These are phyloP conservation scores for Drosophila paranaensis DNA, from an alignment of 2,888 invertebrate species.

Conservation along the genomic window DNA sequence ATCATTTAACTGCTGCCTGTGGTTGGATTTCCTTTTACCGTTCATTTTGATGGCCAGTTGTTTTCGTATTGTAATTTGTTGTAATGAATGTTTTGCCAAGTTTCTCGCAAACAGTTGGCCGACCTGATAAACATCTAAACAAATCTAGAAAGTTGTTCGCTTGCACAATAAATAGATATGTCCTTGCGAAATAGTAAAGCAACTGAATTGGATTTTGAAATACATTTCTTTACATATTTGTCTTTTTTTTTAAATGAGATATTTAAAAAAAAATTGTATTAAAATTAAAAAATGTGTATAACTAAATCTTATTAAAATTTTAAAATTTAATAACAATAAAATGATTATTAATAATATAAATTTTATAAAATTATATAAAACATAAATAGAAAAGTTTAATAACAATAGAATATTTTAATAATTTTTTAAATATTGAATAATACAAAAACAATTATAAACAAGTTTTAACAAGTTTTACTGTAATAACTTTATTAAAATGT, in stretches of 20 bases:
- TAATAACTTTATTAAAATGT: not conserved
- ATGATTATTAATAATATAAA: too few species aligned
- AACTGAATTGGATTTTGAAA: not conserved
- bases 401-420: too few species aligned
- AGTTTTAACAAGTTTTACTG: not conserved
- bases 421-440: not conserved
- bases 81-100: constrained; percentile 54
- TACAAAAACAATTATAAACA: too few species aligned
- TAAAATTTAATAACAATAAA: too few species aligned
- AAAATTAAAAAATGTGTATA: not conserved
- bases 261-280: too few species aligned
- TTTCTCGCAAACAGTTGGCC: constrained; percentile 34
- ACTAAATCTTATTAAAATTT: not conserved
- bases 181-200: not conserved
- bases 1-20: constrained; percentile 77
- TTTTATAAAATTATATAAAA: too few species aligned
- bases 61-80: constrained; percentile 62
- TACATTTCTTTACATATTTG: not conserved
- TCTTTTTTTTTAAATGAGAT: not conserved
- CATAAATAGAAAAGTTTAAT: too few species aligned
- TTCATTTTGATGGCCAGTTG: constrained; percentile 41
- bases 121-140: constrained; percentile 26
- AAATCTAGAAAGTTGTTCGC: constrained; percentile 30
- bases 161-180: constrained; percentile 5
- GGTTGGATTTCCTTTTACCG: constrained; percentile 51